phyloP scores from a whole-genome alignment of 1,140 invertebrate genomes.

The Drosophila cardini region DNA sequence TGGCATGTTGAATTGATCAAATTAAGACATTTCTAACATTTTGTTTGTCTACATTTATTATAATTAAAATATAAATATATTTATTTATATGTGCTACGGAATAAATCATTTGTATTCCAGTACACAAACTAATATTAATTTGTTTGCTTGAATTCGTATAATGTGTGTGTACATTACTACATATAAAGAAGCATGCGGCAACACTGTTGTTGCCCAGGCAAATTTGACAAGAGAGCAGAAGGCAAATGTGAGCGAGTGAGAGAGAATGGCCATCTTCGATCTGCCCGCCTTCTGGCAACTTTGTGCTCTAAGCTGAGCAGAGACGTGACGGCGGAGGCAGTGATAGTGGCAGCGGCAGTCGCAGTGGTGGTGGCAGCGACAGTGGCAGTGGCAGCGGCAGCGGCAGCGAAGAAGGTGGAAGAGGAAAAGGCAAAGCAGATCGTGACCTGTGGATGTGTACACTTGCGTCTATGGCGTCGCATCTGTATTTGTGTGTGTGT shows the following conservation, averaged over 20 bases:
- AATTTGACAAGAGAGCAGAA: conserved; percentile 3
- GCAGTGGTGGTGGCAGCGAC: too few species aligned
- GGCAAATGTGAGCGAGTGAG: too few species aligned
- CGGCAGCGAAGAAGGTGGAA: conserved; percentile 2
- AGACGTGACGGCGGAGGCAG: too few species aligned
- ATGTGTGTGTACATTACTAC: neutral
- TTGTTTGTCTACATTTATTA: neutral
- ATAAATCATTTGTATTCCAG: neutral
- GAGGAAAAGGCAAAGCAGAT: conserved; percentile 30
- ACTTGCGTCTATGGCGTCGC: conserved; percentile 51
- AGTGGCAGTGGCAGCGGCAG: neutral
- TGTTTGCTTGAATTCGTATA: neutral
- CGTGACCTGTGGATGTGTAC: conserved; percentile 56
- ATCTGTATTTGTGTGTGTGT: conserved; percentile 14
- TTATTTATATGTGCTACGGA: neutral
- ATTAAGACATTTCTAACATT: neutral
- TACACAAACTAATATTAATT: neutral
- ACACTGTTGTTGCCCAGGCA: conserved; percentile 14
- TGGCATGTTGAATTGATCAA: conserved; percentile 3
- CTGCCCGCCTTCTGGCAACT: conserved; percentile 59
- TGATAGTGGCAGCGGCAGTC: too few species aligned
- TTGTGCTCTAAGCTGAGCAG: conserved; percentile 9
- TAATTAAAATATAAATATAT: neutral
- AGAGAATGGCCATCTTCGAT: conserved; percentile 67
- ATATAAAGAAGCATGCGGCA: conserved; percentile 8